Conservation (phyloP, 2,113 vertebrate genomes). For the Poicephalus gulielmi region DNA sequence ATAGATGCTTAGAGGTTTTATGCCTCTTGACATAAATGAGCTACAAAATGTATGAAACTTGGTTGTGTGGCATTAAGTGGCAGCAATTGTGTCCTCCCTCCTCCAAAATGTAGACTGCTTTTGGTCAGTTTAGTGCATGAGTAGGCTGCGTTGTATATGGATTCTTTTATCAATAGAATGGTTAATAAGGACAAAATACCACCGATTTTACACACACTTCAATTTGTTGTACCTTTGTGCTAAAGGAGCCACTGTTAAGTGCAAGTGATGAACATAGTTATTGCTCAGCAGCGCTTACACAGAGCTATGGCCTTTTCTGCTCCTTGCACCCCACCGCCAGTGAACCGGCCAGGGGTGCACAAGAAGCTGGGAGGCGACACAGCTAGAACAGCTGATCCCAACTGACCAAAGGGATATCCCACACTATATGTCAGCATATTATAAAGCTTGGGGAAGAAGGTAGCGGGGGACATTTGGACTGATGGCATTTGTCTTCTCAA, state of each 20-base stretch:
- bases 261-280: not conserved
- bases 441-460: not conserved
- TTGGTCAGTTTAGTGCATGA: not conserved
- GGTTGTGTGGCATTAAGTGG: not conserved
- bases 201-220: not conserved
- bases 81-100: accelerated
- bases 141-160: not conserved
- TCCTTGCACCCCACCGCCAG: not conserved
- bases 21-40: not conserved
- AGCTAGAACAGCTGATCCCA: not conserved
- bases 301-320: not conserved
- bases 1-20: not conserved
- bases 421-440: not conserved
- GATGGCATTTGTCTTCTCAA: not conserved
- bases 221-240: not conserved
- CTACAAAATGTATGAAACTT: not conserved
- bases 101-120: not conserved
- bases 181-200: not conserved
- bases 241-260: not conserved
- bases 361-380: not conserved
- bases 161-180: not conserved
- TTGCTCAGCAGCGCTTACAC: not conserved
- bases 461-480: not conserved
- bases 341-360: not conserved
- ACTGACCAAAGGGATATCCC: not conserved